A percentile compares a stretch with the other conserved stretches of the same genome.
These are phyloP conservation scores for Semnornis frantzii DNA, from an alignment of 2,113 vertebrate genomes.

Conservation along the genomic window DNA sequence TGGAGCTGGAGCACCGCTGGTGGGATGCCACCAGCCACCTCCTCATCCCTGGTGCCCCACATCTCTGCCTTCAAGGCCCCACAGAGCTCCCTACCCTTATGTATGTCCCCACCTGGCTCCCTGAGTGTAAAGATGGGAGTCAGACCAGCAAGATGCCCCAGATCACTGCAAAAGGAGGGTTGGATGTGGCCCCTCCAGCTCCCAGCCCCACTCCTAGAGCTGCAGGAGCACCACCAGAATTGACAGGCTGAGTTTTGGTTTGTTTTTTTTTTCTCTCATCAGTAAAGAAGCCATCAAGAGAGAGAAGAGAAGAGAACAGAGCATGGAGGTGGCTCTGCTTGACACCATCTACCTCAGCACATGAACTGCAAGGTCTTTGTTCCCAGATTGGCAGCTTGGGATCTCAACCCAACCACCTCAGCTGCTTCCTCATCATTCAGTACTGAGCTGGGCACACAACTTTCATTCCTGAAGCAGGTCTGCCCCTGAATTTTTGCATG, in stretches of 20 bases:
- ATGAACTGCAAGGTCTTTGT: neutral
- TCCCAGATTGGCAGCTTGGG: neutral
- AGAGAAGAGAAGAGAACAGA: neutral
- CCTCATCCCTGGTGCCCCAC: accelerated
- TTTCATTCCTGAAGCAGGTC: neutral
- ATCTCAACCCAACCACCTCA: neutral
- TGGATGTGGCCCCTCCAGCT: neutral
- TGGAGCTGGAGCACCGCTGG: neutral
- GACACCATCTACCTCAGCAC: accelerated
- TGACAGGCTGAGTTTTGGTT: neutral
- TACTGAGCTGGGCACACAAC: slow-evolving; percentile 9
- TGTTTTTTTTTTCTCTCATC: neutral
- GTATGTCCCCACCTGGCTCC: too few species aligned
- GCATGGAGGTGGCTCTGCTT: neutral
- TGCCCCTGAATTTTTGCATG: neutral
- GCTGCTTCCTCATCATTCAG: slow-evolving; percentile 10
- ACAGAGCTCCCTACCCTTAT: too few species aligned
- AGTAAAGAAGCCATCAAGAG: neutral
- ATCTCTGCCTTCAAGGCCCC: neutral
- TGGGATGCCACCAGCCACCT: accelerated
- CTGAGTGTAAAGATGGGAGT: neutral
- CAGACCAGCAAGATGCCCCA: neutral
- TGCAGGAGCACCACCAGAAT: neutral
- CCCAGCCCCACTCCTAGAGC: neutral
- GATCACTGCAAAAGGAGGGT: neutral